Evolutionary conservation across 2,888 invertebrate species (phyloP).

Genomic region (Apotomis betuletana): DNA sequence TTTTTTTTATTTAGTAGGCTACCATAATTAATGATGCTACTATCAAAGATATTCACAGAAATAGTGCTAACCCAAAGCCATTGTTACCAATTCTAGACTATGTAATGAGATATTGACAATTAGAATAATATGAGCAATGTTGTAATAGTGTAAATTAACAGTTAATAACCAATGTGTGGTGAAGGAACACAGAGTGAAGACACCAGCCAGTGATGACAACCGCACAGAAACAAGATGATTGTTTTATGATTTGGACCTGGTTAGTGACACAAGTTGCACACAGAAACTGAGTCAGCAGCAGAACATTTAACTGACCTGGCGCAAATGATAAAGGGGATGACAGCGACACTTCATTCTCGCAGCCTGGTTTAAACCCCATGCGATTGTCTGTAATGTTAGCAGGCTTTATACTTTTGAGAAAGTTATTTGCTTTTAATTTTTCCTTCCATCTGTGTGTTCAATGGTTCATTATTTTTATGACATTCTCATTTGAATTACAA

Average conservation of each 20-base stretch:
- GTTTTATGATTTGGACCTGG: slow-evolving; percentile 55
- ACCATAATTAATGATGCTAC: neutral
- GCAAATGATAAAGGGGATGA: slow-evolving; percentile 81
- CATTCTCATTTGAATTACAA: neutral
- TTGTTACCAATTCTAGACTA: slow-evolving; percentile 14
- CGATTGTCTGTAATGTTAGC: slow-evolving; percentile 82
- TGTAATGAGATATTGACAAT: slow-evolving; percentile 1
- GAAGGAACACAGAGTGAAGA: slow-evolving; percentile 32
- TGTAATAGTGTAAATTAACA: slow-evolving; percentile 23
- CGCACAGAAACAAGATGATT: slow-evolving; percentile 43
- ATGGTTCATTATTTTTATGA: neutral
- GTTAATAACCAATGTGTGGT: slow-evolving; percentile 34
- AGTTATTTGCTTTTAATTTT: neutral
- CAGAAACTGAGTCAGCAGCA: slow-evolving; percentile 75
- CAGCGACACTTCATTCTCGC: slow-evolving; percentile 82
- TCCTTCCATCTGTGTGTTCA: slow-evolving; percentile 7
- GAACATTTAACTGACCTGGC: slow-evolving; percentile 83
- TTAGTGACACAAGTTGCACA: slow-evolving; percentile 82
- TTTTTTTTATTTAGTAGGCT: slow-evolving; percentile 1
- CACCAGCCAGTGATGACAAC: slow-evolving; percentile 31
- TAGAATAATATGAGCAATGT: slow-evolving; percentile 24
- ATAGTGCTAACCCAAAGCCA: slow-evolving; percentile 22
- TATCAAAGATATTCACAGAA: slow-evolving; percentile 11
- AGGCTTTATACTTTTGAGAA: slow-evolving; percentile 62
- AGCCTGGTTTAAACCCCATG: slow-evolving; percentile 80